These are phyloP conservation scores for Anastrepha obliqua DNA, from an alignment of 1,140 invertebrate species.

Conservation along the genomic window DNA sequence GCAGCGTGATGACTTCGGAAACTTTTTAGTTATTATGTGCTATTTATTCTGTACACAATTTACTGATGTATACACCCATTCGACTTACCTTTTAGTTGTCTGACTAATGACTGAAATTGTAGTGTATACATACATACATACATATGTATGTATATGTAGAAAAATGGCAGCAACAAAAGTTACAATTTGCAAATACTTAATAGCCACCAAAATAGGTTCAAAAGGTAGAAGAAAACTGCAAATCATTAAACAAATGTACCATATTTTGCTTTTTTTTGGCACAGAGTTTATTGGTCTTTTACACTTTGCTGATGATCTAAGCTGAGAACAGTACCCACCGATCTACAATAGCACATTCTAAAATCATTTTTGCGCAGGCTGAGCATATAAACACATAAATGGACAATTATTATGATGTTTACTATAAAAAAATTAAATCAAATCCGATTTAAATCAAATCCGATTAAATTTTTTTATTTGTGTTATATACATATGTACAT, in stretches of 20 bases:
- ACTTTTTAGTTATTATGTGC: slow-evolving; percentile 23
- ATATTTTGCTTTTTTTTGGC: not conserved
- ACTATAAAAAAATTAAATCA: no score
- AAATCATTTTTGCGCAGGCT: no score
- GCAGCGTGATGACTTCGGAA: not conserved
- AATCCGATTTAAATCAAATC: no score
- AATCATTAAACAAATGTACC: not conserved
- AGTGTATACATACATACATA: not conserved
- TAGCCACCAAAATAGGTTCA: not conserved
- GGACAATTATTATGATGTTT: no score
- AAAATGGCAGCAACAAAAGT: not conserved
- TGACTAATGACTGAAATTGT: slow-evolving; percentile 3
- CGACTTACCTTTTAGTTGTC: slow-evolving; percentile 11
- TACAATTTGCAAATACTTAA: not conserved
- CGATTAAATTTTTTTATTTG: no score
- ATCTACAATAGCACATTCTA: no score
- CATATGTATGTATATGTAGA: not conserved
- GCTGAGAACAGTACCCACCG: not conserved
- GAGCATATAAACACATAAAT: no score
- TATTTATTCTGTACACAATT: not conserved
- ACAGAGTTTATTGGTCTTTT: slow-evolving; percentile 18
- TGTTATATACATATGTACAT: no score
- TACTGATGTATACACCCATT: not conserved
- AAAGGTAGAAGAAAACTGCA: not conserved
- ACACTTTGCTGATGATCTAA: not conserved